phyloP scores from a whole-genome alignment of 2,888 invertebrate genomes.

The Erynnis tages region DNA sequence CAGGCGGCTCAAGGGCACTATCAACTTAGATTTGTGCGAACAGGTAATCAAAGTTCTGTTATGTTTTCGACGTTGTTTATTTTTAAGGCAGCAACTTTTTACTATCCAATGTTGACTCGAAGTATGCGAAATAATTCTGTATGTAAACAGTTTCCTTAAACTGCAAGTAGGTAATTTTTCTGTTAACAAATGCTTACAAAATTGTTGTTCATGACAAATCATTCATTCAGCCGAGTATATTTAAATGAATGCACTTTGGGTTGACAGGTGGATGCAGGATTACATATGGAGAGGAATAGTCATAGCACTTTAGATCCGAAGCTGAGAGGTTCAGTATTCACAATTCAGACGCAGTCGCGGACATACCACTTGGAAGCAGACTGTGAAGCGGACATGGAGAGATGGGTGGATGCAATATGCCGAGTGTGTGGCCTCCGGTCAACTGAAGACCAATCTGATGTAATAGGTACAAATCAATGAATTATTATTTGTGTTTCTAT shows the following conservation, averaged over 20 bases:
- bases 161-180: background rate
- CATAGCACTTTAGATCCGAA: constrained; percentile 87
- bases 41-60: constrained; percentile 82
- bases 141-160: background rate
- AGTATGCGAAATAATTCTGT: background rate
- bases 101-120: constrained; percentile 12
- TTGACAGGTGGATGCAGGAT: constrained; percentile 89
- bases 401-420: constrained; percentile 97
- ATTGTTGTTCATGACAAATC: constrained; percentile 4
- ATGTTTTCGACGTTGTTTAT: constrained; percentile 6
- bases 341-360: constrained; percentile 93
- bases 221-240: constrained; percentile 11
- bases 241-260: constrained; percentile 26
- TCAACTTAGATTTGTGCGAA: constrained; percentile 97
- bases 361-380: constrained; percentile 97
- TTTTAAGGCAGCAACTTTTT: constrained; percentile 4
- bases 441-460: constrained; percentile 78
- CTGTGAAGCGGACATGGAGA: constrained; percentile 94
- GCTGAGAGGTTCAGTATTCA: constrained; percentile 86
- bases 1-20: constrained; percentile 92
- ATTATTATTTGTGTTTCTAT: background rate
- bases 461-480: constrained; percentile 38
- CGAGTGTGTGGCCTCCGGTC: constrained; percentile 93
- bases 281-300: constrained; percentile 90
- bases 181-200: background rate